Base-by-base conservation (phyloP, 2,888 invertebrate species). In the Lasioglossum pauxillum region DNA sequence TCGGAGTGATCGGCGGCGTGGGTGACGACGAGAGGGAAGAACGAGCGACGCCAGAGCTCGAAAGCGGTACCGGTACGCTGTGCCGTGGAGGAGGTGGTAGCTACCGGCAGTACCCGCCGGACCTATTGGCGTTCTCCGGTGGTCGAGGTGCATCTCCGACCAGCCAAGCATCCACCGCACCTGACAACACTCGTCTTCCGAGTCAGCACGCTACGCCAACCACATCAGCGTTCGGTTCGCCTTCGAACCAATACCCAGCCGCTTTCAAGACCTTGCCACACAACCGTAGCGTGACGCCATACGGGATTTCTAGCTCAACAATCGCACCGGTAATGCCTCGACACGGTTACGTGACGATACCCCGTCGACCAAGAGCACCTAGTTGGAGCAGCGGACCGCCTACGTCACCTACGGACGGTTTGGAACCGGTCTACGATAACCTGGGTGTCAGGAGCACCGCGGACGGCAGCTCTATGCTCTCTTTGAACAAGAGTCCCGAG, bases 331-430 rank as follows among this genome's bases (percentile, higher is more conserved):
- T 97, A 10, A 96, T 97, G 67, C 97, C 97, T 7, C 96, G 97
- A 88, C 97, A 97, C 94, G 98, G 98, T 19, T 98, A 98, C 94
- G 98, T 98, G 71, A 98, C 98, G 27, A 98, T 98, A 85, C 98
- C 98, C 0, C 96, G 98, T 90, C 96, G 98, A 92, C 98, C 98
- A 0, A 96, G 98, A 87, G 97, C 98, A 0, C 97, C 98, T 2
- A 98, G 98, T 93, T 98, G 98, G 98, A 97, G 97, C 85, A 97
- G 95, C 95, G 97, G 96, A 95, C 97, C 95, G 92, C 97, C 94
- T 93, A 96, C 95, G 81, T 95, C 95, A 46, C 96, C 93, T 86
- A 93, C 91, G 7, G 93, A 93, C 16, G 83, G 86, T 46, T 96
- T 96, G 82, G 98, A 98, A 93, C 98, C 98, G 0, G 96, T 98